Percentiles rank a stretch among this genome's conserved stretches.
phyloP scores from a whole-genome alignment of 2,888 invertebrate species.

The Plutella xylostella region DNA sequence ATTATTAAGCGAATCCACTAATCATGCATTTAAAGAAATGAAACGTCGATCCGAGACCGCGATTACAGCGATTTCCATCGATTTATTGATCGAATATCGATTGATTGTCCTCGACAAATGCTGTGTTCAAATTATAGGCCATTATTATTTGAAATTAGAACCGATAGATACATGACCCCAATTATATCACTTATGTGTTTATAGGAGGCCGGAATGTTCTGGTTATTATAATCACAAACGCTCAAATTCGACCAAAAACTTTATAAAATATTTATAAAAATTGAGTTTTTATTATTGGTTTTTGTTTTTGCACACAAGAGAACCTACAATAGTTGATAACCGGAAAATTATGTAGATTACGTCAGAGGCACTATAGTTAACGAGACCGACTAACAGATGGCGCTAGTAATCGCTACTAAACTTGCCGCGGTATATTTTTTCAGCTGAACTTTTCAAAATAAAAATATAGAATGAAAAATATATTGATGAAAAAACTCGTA shows the following conservation, averaged over 20 bases:
- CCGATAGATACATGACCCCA: constrained; percentile 65
- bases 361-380: too few relatives aligned
- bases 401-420: too few relatives aligned
- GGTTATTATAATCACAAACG: constrained; percentile 51
- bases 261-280: too few relatives aligned
- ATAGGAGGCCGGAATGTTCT: constrained; percentile 57
- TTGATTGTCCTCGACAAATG: constrained; percentile 62
- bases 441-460: too few relatives aligned
- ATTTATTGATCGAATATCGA: constrained; percentile 69
- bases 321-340: too few relatives aligned
- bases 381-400: too few relatives aligned
- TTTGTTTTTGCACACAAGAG: too few relatives aligned
- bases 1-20: constrained; percentile 62
- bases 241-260: constrained; percentile 9
- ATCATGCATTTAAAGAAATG: constrained; percentile 69
- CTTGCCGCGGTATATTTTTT: too few relatives aligned
- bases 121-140: constrained; percentile 62
- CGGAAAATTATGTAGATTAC: too few relatives aligned
- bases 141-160: constrained; percentile 69
- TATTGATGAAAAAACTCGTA: too few relatives aligned
- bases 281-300: too few relatives aligned
- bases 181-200: constrained; percentile 71
- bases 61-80: constrained; percentile 65
- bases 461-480: too few relatives aligned
- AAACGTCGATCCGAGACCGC: constrained; percentile 60